Conservation (phyloP, 2,888 invertebrate species). For the Galeruca laticollis region DNA sequence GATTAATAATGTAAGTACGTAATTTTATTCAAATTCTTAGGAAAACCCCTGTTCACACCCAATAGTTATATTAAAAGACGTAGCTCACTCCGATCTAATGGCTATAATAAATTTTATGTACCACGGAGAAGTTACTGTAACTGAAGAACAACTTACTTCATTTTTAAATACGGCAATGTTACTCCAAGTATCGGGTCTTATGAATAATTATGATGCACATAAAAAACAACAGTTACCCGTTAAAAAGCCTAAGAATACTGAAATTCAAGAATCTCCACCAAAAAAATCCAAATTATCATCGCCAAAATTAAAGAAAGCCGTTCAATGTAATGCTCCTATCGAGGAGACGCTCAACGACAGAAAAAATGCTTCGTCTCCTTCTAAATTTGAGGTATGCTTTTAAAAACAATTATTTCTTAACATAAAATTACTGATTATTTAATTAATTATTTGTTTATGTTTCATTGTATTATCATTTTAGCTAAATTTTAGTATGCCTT, state of each 20-base stretch:
- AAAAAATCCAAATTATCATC: conserved; percentile 53
- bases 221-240: conserved; percentile 42
- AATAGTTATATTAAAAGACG: conserved; percentile 79
- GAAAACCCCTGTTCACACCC: conserved; percentile 82
- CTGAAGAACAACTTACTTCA: conserved; percentile 75
- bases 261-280: conserved; percentile 48
- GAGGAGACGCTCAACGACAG: conserved; percentile 34
- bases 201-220: conserved; percentile 51
- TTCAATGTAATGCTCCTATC: conserved; percentile 19
- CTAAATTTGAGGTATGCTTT: conserved; percentile 44
- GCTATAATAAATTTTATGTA: conserved; percentile 79
- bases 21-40: conserved; percentile 62
- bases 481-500: no score
- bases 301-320: conserved; percentile 47
- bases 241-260: conserved; percentile 50
- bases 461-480: no score
- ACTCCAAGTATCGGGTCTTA: conserved; percentile 75
- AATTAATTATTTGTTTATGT: neutral
- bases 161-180: conserved; percentile 77
- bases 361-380: conserved; percentile 30
- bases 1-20: neutral
- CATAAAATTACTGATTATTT: neutral
- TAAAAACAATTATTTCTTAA: neutral
- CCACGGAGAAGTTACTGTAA: conserved; percentile 79
- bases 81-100: conserved; percentile 75